phyloP scores from a whole-genome alignment of 2,888 invertebrate species.

The Cantharis lateralis region DNA sequence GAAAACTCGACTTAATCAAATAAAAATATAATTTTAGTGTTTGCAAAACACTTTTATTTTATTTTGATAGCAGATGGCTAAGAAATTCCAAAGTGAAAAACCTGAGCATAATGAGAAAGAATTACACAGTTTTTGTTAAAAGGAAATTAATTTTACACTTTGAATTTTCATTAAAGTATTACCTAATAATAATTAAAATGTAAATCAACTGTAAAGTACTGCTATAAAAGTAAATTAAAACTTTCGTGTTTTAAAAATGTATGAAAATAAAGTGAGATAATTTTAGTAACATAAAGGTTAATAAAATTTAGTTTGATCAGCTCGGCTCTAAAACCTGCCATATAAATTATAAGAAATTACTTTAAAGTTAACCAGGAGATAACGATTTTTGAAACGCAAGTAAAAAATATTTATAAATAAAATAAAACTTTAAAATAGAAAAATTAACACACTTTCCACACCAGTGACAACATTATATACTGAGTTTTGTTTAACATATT shows the following conservation, averaged over 20 bases:
- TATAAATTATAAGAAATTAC: too few species aligned
- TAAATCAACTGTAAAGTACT: background rate
- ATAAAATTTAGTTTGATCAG: background rate
- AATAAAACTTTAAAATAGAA: too few species aligned
- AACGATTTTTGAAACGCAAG: too few species aligned
- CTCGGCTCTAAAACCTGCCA: too few species aligned
- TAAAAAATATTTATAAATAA: too few species aligned
- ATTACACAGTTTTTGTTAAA: background rate
- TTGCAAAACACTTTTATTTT: background rate
- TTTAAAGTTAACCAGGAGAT: too few species aligned
- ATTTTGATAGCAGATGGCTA: background rate
- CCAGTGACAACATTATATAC: too few species aligned
- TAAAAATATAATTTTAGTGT: background rate
- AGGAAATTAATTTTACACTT: background rate
- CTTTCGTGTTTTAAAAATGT: background rate
- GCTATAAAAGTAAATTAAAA: background rate
- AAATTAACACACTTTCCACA: too few species aligned
- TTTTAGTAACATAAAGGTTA: background rate
- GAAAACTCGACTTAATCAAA: too few species aligned
- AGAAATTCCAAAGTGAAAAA: background rate
- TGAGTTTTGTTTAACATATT: too few species aligned
- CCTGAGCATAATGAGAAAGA: background rate
- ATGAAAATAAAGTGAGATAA: background rate
- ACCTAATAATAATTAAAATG: background rate
- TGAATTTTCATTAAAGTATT: background rate